A percentile compares a stretch with the other conserved stretches of the same genome.
These are phyloP conservation scores for Theodoxus fluviatilis DNA, from an alignment of 2,888 invertebrate species.

Conservation along the genomic window DNA sequence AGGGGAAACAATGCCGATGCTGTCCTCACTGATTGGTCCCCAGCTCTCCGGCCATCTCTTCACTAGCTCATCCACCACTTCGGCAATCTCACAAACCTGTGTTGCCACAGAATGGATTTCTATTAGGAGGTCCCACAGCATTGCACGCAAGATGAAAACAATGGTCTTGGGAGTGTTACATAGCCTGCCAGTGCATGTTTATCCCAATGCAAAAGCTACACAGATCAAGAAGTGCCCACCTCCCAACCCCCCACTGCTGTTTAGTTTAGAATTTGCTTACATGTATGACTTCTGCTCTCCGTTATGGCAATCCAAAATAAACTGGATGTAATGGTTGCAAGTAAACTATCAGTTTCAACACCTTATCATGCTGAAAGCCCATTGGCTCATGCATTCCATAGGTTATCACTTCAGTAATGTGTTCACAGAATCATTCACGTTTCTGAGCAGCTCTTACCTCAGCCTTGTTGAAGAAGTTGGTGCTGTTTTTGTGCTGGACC, in stretches of 20 bases:
- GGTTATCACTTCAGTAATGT: conserved; percentile 1
- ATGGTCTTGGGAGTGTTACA: background rate
- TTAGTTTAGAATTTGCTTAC: too few relatives aligned
- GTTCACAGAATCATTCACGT: background rate
- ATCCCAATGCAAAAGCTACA: background rate
- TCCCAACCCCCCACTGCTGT: too few relatives aligned
- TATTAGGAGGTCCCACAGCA: too few relatives aligned
- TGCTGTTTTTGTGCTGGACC: conserved; percentile 76
- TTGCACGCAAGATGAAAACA: too few relatives aligned
- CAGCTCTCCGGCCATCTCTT: conserved; percentile 79
- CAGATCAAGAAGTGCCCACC: too few relatives aligned
- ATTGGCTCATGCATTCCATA: background rate
- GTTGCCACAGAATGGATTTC: too few relatives aligned
- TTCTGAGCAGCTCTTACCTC: conserved; percentile 70
- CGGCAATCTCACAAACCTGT: conserved; percentile 79
- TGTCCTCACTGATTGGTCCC: conserved; percentile 74
- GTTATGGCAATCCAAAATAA: too few relatives aligned
- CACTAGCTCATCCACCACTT: conserved; percentile 76
- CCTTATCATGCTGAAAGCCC: background rate
- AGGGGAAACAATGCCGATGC: conserved; percentile 85
- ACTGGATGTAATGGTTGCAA: too few relatives aligned
- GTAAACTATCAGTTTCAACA: too few relatives aligned
- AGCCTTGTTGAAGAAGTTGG: conserved; percentile 82
- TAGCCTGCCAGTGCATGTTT: background rate
- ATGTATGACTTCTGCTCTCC: too few relatives aligned